Evolutionary conservation across 2,113 vertebrate species (phyloP).

Genomic region (Dromaius novaehollandiae): DNA sequence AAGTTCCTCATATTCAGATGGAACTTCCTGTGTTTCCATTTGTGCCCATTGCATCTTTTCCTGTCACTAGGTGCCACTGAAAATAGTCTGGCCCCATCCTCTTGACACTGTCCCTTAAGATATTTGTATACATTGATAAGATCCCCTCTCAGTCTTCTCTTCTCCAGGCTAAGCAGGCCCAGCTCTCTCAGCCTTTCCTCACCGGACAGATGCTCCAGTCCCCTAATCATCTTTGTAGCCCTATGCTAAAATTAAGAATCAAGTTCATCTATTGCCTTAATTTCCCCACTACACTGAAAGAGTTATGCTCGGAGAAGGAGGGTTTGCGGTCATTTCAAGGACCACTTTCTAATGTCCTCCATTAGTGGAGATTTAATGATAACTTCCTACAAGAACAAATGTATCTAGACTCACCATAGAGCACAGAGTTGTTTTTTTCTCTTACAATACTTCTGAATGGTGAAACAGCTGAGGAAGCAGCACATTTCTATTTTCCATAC

Average conservation of each 20-base stretch:
- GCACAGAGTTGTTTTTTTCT: background rate
- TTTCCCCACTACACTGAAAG: background rate
- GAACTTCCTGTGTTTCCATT: no score
- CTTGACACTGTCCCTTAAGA: no score
- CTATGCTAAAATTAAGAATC: background rate
- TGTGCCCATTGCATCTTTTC: no score
- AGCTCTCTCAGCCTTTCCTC: no score
- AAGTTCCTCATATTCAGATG: no score
- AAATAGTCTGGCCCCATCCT: no score
- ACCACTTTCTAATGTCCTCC: background rate
- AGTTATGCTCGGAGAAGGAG: background rate
- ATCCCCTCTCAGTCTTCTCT: no score
- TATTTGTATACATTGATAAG: no score
- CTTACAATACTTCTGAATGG: background rate
- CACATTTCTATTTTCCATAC: background rate
- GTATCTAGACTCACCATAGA: background rate
- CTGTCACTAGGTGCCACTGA: no score
- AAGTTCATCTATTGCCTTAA: background rate
- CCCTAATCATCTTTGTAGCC: no score
- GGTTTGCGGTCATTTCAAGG: background rate
- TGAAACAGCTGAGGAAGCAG: background rate
- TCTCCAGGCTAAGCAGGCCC: no score
- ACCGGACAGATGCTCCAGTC: no score
- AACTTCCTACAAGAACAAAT: background rate
- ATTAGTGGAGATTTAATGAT: background rate